Conservation (phyloP, 2,888 invertebrate genomes). For the Macaria liturata region DNA sequence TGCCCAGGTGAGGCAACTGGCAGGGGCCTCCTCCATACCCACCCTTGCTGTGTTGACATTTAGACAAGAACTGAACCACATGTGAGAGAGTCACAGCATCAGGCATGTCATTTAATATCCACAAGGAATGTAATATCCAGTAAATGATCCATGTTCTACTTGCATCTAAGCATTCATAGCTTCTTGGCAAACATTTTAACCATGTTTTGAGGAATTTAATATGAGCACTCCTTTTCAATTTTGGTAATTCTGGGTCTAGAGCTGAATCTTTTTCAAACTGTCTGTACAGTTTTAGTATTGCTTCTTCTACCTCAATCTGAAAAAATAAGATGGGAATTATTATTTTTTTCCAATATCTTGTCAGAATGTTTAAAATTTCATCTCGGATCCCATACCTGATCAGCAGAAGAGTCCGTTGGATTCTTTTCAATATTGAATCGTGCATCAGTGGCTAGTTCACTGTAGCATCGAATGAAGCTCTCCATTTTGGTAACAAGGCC, state of each 20-base stretch:
- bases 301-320: constrained; percentile 68
- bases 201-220: constrained; percentile 86
- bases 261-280: constrained; percentile 70
- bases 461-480: constrained; percentile 62
- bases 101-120: constrained; percentile 84
- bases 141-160: constrained; percentile 98
- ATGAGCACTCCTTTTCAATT: constrained; percentile 86
- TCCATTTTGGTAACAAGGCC: constrained; percentile 51
- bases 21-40: constrained; percentile 98
- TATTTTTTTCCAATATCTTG: too few species aligned
- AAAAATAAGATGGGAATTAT: too few species aligned
- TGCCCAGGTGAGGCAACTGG: constrained; percentile 96
- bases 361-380: neutral
- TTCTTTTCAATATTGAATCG: constrained; percentile 84
- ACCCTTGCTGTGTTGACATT: constrained; percentile 91
- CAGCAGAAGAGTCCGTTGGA: constrained; percentile 65
- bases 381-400: constrained; percentile 57
- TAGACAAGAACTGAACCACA: constrained; percentile 64
- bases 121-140: constrained; percentile 97
- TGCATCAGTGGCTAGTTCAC: constrained; percentile 63
- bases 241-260: constrained; percentile 79
- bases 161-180: constrained; percentile 94
- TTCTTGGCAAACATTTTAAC: constrained; percentile 85
- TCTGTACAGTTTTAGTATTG: constrained; percentile 63
- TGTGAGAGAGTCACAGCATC: constrained; percentile 65